Base-by-base conservation (phyloP, 2,888 invertebrate genomes). In the Stramonita haemastoma region DNA sequence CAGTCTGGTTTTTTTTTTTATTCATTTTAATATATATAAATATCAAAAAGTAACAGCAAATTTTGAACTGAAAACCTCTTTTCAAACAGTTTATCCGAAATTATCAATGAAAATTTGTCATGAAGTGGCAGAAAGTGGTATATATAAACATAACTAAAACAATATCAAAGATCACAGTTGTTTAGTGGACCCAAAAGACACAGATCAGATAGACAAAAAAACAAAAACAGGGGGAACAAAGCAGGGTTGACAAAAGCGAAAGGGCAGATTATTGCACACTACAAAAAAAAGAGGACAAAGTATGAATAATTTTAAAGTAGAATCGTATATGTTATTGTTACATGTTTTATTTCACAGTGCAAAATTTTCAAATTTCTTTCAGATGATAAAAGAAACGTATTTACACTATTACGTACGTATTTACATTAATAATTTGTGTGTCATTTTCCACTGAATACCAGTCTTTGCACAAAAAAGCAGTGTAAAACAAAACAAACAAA, bases 111-210 rank as follows among this genome's bases (percentile, higher is more conserved):
- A 46, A 5, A 46, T 46, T 46, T 46, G 46, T 46, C 46, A 46
- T 46, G 8, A 46, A 46, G 46, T 46, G 46, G 46, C 46, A 46
- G 46, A 46, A 46, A 46, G 46, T 46, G 46, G 2, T 46, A 46
- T 46, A 46, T 46, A 46, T 46, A 46, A n/a, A n/a, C n/a, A n/a
- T n/a, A n/a, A n/a, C n/a, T n/a, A n/a, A 8, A 46, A 46, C 46
- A 46, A 83, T 46, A 83, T 15, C 46, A 83, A 81, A 83, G 81
- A 83, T 83, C 81, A 83, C 81, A 83, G 46, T 46, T 46, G 22
- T 46, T 46, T 46, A 46, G 81, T 83, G 81, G 81, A 83, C 81
- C 81, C 81, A 83, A 46, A 34, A 79, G 77, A 73, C 19, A n/a
- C 73, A 11, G 73, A 79, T 83, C 81, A 83, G 36, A 26, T n/a